Evolutionary conservation across 2,797 vertebrate species (phyloP).

Genomic region (Typhlichthys eigenmanni): DNA sequence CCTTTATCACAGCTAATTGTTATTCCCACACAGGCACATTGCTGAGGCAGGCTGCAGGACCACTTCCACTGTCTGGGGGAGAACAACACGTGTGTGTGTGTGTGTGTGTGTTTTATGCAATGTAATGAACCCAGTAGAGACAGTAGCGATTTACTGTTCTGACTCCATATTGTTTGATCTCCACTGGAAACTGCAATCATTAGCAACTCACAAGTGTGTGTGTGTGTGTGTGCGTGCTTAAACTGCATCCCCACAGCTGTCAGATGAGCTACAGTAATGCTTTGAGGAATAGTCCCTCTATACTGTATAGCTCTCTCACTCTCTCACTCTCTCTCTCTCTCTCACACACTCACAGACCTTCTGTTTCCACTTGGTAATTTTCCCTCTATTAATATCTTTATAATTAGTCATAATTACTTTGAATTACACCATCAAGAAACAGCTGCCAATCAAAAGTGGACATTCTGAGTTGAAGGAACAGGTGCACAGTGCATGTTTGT

Average conservation of each 20-base stretch:
- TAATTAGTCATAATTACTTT: slow-evolving; percentile 52
- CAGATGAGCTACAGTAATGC: slow-evolving; percentile 28
- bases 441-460: slow-evolving; percentile 35
- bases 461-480: slow-evolving; percentile 21
- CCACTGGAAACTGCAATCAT: slow-evolving; percentile 36
- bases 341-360: slow-evolving; percentile 2
- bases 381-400: slow-evolving; percentile 39
- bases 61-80: slow-evolving; percentile 8
- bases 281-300: slow-evolving; percentile 30
- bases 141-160: slow-evolving; percentile 36
- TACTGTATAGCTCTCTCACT: background rate
- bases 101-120: slow-evolving; percentile 29
- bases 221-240: slow-evolving; percentile 14
- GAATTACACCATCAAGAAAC: slow-evolving; percentile 39
- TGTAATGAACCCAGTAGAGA: slow-evolving; percentile 47
- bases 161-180: slow-evolving; percentile 56
- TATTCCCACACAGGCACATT: slow-evolving; percentile 8
- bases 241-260: slow-evolving; percentile 36
- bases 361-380: slow-evolving; percentile 35
- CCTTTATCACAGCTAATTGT: slow-evolving; percentile 28
- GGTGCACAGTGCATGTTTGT: slow-evolving; percentile 2
- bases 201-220: slow-evolving; percentile 31
- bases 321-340: slow-evolving; percentile 2
- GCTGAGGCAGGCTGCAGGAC: background rate
- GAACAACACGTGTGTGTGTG: slow-evolving; percentile 8